phyloP scores from a whole-genome alignment of 1,140 invertebrate genomes.

The Mercenaria mercenaria region DNA sequence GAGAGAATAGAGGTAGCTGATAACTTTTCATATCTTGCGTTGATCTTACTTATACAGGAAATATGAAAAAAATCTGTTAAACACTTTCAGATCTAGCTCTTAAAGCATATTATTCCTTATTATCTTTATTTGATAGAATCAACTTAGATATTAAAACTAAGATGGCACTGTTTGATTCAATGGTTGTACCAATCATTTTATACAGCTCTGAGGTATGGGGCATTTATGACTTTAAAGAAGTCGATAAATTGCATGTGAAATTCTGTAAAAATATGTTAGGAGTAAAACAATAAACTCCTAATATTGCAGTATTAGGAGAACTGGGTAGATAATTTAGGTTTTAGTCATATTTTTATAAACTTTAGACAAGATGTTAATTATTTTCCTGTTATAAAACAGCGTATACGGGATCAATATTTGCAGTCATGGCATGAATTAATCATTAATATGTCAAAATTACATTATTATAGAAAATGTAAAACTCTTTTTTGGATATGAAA shows the following conservation, averaged over 20 bases:
- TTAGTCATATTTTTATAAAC: no score
- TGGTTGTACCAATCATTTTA: slow-evolving; percentile 4
- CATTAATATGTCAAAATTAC: no score
- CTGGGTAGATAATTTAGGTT: slow-evolving; percentile 19
- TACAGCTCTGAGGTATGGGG: slow-evolving; percentile 40
- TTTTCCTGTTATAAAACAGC: no score
- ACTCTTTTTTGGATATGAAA: no score
- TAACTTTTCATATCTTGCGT: slow-evolving; percentile 38
- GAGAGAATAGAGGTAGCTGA: slow-evolving; percentile 25
- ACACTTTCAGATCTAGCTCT: not conserved
- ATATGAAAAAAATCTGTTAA: not conserved
- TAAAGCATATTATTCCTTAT: not conserved
- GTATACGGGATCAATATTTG: no score
- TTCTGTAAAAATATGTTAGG: slow-evolving; percentile 34
- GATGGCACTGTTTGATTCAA: slow-evolving; percentile 15
- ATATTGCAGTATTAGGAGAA: not conserved
- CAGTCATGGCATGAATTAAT: no score
- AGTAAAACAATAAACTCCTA: not conserved
- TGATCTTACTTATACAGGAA: not conserved
- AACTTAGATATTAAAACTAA: slow-evolving; percentile 13
- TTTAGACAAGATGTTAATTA: no score
- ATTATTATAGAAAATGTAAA: no score
- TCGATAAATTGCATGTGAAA: slow-evolving; percentile 6
- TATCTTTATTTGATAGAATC: not conserved
- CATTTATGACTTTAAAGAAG: not conserved